Base-by-base conservation (phyloP, 2,888 invertebrate species). In the Leucozona laternaria region DNA sequence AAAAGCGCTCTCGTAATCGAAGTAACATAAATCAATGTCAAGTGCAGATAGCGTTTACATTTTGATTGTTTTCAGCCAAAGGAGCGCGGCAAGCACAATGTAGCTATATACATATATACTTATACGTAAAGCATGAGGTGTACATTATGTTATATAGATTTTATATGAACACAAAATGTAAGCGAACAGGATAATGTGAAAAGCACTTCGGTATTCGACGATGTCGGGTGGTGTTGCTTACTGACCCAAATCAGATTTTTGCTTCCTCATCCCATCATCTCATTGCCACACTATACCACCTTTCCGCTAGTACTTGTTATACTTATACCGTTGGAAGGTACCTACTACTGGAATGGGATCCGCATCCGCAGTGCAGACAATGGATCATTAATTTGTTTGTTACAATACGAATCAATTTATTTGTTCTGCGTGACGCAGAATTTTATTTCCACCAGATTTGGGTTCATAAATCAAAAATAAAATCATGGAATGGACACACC, bases 11-110 rank as follows among this genome's bases (percentile, higher is more conserved):
- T 82, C 79, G 78, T 82, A 86, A 86, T 86, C 82, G 86, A 86
- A 86, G 82, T 57, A 45, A 82, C 86, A 86, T 86, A 86, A 86
- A 86, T 86, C 86, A 86, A 78, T 78, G 86, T 86, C 86, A 82
- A 86, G 82, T 66, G 78, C 86, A 86, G 86, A 82, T 79, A 79
- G 82, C 86, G 82, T 81, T 81, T 82, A 82, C 86, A 85, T 70
- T 85, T 85, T 85, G 85, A 86, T 86, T 81, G 86, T 86, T 75
- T 86, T 75, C 68, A 62, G 78, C 78, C 62, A 28, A 43, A 53
- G 28, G 48, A 15, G 31, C 48, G 66, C 31, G 48, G 53, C 50
- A 60, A 57, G 70, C 40, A 34, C 64, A 37, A 71, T 58, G 43
- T 68, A 50, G 48, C 48, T 68, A 20, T 55, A 4, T 28, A 28